phyloP scores from a whole-genome alignment of 2,888 invertebrate species.

The Laspeyria flexula region DNA sequence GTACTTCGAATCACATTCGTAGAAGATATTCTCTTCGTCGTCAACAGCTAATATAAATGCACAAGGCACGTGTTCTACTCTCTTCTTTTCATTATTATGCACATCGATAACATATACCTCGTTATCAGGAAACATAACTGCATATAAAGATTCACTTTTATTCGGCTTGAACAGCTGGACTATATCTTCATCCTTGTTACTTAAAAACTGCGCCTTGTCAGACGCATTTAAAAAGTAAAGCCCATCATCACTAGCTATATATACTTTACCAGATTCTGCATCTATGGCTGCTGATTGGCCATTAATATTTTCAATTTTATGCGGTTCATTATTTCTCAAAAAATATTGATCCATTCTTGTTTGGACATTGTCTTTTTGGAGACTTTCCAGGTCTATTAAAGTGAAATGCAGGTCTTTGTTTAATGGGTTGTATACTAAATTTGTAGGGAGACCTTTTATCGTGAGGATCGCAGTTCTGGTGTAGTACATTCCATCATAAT shows the following conservation, averaged over 20 bases:
- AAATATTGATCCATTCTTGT: constrained; percentile 80
- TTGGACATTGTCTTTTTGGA: constrained; percentile 74
- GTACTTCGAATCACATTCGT: constrained; percentile 80
- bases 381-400: constrained; percentile 71
- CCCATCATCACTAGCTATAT: constrained; percentile 74
- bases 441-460: constrained; percentile 77
- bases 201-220: constrained; percentile 63
- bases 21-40: constrained; percentile 67
- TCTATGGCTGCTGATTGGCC: constrained; percentile 78
- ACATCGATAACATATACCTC: constrained; percentile 68
- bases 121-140: constrained; percentile 72
- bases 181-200: constrained; percentile 75
- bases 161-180: constrained; percentile 71
- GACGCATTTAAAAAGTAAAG: constrained; percentile 64
- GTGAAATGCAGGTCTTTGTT: constrained; percentile 73
- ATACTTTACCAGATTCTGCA: constrained; percentile 61
- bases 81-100: constrained; percentile 65
- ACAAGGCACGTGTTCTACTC: constrained; percentile 68
- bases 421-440: constrained; percentile 64
- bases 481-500: constrained; percentile 59
- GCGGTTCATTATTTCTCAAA: constrained; percentile 62
- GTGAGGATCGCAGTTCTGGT: constrained; percentile 63
- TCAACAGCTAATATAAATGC: constrained; percentile 77
- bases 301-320: constrained; percentile 68
- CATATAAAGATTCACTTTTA: constrained; percentile 64